Evolutionary conservation across 2,797 vertebrate species (phyloP), one percentile per base, ranked within the genome.

Genomic region (Falco biarmicus): DNA sequence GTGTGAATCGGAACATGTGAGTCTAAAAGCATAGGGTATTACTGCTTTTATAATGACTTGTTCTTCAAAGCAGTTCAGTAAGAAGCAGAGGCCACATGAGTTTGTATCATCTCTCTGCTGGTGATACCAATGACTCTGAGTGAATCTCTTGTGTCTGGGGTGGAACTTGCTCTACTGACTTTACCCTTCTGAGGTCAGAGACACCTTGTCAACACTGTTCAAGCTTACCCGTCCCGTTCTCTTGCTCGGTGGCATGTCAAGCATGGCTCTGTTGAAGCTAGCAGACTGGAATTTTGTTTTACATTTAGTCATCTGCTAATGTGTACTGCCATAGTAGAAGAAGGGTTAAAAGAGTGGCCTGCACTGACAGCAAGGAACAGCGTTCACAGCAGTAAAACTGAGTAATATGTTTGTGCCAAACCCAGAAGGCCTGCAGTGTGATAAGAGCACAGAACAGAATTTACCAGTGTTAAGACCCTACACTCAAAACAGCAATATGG

Each of bases 1-100:
- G 11, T 2, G 0, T 26, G 50, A 24, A 3, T 6, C 43, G 1
- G 29, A 37, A n/a, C 0, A 0, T 10, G 3, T 4, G 9, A 22
- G 8, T 13, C 66, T 39, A 17, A 43, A 39, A 85, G 20, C 57
- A 18, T 0, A 8, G 16, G 24, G 24, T 39, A 4, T 39, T 10
- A 1, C 17, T 7, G 0, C 13, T 45, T 64, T 16, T 25, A 13
- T 24, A 47, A n/a, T 51, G 5, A 7, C n/a, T 59, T 39, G 11
- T n/a, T 65, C 26, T 28, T 41, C 63, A 43, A 7, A 45, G 17
- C 43, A 45, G 43, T 45, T 17, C 43, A 45, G 43, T 45, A 45
- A 11, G 50, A 31, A 39, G 43, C 57, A 34, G 80, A 50, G 28
- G 47, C n/a, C 70, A 5, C 18, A 22, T 0, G 11, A 7, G 57